phyloP scores from a whole-genome alignment of 2,797 vertebrate species.

The Epinephelus malabaricus region DNA sequence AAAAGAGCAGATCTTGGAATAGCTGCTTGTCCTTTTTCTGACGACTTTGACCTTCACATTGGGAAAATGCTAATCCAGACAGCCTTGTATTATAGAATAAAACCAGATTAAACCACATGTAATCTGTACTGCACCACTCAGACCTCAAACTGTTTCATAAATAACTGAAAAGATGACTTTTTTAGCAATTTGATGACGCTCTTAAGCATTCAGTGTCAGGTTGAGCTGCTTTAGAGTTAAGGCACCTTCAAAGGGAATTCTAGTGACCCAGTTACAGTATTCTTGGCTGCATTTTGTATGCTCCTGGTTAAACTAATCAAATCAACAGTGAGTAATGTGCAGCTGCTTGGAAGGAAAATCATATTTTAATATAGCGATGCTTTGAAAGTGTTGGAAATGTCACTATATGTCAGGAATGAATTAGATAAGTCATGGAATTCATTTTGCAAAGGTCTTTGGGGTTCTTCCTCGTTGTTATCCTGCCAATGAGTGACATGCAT shows the following conservation, averaged over 20 bases:
- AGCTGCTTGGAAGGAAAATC: slow-evolving; percentile 34
- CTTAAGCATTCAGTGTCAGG: neutral
- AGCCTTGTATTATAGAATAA: neutral
- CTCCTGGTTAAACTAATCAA: slow-evolving; percentile 40
- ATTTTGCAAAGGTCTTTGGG: slow-evolving; percentile 1
- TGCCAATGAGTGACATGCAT: neutral
- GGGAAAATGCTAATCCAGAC: neutral
- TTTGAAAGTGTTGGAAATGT: slow-evolving; percentile 21
- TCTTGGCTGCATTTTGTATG: neutral
- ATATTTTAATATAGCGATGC: neutral
- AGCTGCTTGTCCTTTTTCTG: neutral
- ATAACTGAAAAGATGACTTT: neutral
- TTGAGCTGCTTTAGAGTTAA: slow-evolving; percentile 19
- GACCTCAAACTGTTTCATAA: neutral
- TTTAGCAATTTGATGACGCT: neutral
- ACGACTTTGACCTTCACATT: neutral
- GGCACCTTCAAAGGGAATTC: slow-evolving; percentile 29
- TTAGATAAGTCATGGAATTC: slow-evolving; percentile 10
- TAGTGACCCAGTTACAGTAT: slow-evolving; percentile 33
- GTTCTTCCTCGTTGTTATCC: slow-evolving; percentile 2
- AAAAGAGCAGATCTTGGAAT: too few species aligned
- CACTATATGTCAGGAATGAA: slow-evolving; percentile 9
- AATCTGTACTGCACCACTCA: neutral
- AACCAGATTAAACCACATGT: neutral
- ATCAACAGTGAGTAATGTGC: slow-evolving; percentile 23